phyloP scores from a whole-genome alignment of 2,888 invertebrate species.

The Drosophila kanekoi region DNA sequence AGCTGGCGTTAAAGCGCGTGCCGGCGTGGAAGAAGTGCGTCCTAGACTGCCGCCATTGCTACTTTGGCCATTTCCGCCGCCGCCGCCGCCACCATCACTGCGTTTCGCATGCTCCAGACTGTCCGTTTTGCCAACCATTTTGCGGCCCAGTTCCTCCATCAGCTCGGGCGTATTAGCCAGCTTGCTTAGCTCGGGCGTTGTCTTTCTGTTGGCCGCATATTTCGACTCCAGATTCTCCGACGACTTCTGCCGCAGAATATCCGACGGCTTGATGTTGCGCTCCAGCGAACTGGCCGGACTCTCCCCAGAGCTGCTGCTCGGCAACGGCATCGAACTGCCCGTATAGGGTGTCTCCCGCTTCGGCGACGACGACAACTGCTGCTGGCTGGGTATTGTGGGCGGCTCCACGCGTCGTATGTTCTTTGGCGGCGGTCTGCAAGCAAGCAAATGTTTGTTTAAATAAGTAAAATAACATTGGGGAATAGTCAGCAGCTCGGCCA shows the following conservation, averaged over 20 bases:
- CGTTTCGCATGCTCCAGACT: conserved; percentile 84
- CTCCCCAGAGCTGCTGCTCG: conserved; percentile 76
- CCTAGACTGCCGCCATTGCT: conserved; percentile 81
- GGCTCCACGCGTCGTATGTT: conserved; percentile 88
- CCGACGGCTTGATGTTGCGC: conserved; percentile 85
- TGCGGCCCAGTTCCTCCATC: conserved; percentile 84
- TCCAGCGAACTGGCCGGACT: conserved; percentile 84
- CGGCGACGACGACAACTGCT: conserved; percentile 82
- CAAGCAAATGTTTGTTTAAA: background rate
- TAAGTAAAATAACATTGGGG: too few species aligned
- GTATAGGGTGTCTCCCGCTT: conserved; percentile 81
- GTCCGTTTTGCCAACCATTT: conserved; percentile 83
- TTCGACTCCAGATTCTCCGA: conserved; percentile 84
- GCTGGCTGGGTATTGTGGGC: conserved; percentile 85
- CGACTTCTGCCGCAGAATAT: conserved; percentile 85
- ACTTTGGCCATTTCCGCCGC: conserved; percentile 3
- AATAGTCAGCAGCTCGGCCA: too few species aligned
- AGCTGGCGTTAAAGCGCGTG: conserved; percentile 57
- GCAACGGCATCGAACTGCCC: conserved; percentile 80
- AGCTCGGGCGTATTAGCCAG: conserved; percentile 82
- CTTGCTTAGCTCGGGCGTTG: conserved; percentile 84
- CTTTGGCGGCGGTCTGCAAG: conserved; percentile 88
- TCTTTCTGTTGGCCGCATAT: conserved; percentile 83
- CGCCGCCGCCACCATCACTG: conserved; percentile 55
- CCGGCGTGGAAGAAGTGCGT: conserved; percentile 77